Percentiles rank a stretch among this genome's conserved stretches.
phyloP scores from a whole-genome alignment of 2,888 invertebrate genomes.

The Rapana venosa region DNA sequence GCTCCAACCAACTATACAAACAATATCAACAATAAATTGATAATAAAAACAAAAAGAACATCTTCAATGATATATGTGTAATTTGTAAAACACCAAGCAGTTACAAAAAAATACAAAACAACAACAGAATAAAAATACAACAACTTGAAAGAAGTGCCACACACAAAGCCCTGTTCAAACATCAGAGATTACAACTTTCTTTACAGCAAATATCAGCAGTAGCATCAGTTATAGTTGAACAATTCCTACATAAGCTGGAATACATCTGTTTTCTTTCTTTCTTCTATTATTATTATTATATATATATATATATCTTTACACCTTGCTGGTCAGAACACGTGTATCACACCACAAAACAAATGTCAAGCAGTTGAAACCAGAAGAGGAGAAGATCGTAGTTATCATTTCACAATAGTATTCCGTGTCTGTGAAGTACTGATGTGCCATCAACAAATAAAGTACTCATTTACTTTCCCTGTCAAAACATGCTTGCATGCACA shows the following conservation, averaged over 20 bases:
- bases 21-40: not conserved
- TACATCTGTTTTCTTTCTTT: too few species aligned
- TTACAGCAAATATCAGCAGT: not conserved
- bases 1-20: not conserved
- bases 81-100: not conserved
- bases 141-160: too few species aligned
- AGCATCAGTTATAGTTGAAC: not conserved
- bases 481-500: too few species aligned
- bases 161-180: not conserved
- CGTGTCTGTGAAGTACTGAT: too few species aligned
- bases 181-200: not conserved
- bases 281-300: too few species aligned
- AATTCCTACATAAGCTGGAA: not conserved
- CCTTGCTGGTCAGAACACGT: not conserved
- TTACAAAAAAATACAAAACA: not conserved
- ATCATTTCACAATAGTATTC: too few species aligned
- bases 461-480: too few species aligned
- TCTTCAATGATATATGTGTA: not conserved
- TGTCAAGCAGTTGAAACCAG: conserved; percentile 4
- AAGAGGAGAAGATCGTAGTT: not conserved
- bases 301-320: not conserved
- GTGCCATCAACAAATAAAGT: too few species aligned
- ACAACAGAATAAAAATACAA: not conserved
- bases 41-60: not conserved
- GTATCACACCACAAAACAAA: not conserved